Base-by-base conservation (phyloP, 2,888 invertebrate genomes). In the Phortica okadai region DNA sequence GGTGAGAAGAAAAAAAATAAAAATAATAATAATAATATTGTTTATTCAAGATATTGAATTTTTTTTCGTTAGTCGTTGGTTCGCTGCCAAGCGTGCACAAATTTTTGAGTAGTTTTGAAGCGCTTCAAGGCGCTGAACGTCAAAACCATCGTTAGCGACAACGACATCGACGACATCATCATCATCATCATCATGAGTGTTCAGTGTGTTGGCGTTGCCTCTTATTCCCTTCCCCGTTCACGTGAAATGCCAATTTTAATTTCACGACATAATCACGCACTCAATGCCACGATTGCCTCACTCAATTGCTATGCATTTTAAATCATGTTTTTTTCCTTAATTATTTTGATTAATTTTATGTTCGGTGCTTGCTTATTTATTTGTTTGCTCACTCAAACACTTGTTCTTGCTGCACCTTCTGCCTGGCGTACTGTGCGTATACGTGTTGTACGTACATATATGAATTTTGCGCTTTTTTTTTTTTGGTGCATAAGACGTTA, bases 21-120 rank as follows among this genome's bases (percentile, higher is more conserved):
- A 83, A 81, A 84, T 86, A 84, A 62, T 11, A 16, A 73, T 84
- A 82, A 84, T 87, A 83, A 84, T 82, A 81, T 82, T 84, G 83
- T 83, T 85, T 87, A 82, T 79, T 81, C 85, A 86, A 87, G 85
- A 87, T 85, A 85, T 85, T 87, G 86, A 83, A 83, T 86, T 85
- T 85, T 81, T 87, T 85, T 87, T 86, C 83, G 79, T 82, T 78
- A 78, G 72, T 70, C 41, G 21, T 64, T n/a, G 16, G 16, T 33
- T 59, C 73, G n/a, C 59, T 58, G 11, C 14, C 44, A 33, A 66
- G 66, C 44, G 4, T n/a, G n/a, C 44, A n/a, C 1, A 33, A 2
- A 33, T 33, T 0, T 33, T 33, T 33, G 33, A 33, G 33, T 33
- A 33, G 33, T 33, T 33, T 33, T 5, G 33, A 2, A 33, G 33